These are phyloP conservation scores for Oreochromis grahami DNA, from an alignment of 2,797 vertebrate genomes.

Conservation along the genomic window DNA sequence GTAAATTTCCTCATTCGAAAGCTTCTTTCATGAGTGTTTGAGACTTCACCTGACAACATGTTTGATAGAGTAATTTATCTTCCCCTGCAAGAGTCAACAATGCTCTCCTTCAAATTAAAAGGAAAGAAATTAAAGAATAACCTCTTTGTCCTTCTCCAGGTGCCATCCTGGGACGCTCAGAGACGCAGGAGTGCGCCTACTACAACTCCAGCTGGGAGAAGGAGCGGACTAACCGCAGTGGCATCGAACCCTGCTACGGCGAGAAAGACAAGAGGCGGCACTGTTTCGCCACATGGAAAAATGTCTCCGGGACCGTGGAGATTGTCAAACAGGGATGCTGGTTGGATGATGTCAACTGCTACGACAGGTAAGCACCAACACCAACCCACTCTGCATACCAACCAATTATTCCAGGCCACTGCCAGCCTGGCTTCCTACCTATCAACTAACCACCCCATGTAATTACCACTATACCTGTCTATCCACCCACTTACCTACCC, in stretches of 20 bases:
- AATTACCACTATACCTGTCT: neutral
- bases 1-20: neutral
- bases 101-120: neutral
- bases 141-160: slow-evolving; percentile 67
- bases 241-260: slow-evolving; percentile 88
- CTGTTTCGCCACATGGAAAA: slow-evolving; percentile 98
- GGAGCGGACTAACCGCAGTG: slow-evolving; percentile 91
- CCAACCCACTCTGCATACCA: neutral
- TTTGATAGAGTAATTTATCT: neutral
- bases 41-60: neutral
- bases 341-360: slow-evolving; percentile 98
- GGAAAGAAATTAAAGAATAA: neutral
- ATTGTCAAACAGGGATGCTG: slow-evolving; percentile 97
- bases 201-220: slow-evolving; percentile 97
- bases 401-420: neutral
- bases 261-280: slow-evolving; percentile 94
- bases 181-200: slow-evolving; percentile 92
- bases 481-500: neutral
- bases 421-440: neutral
- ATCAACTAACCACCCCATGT: neutral
- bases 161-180: slow-evolving; percentile 95
- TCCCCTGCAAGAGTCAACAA: neutral
- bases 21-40: neutral
- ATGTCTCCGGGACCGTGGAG: slow-evolving; percentile 90
- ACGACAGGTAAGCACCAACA: slow-evolving; percentile 83